Conservation (phyloP, 2,888 invertebrate genomes). For the Eumerus sabulonum region DNA sequence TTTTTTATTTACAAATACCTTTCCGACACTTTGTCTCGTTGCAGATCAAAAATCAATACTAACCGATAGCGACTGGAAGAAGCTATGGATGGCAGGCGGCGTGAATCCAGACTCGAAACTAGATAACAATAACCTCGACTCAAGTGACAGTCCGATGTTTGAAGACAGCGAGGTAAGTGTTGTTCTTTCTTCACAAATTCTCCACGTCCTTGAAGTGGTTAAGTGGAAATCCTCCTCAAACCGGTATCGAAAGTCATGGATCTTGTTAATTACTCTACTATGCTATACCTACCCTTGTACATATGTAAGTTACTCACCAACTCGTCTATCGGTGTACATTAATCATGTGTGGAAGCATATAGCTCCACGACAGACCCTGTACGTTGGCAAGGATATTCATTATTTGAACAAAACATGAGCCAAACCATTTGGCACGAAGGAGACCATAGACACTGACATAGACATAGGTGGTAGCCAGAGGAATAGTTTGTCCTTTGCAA, state of each 20-base stretch:
- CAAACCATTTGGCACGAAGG: slow-evolving; percentile 41
- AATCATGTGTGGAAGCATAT: neutral
- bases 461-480: slow-evolving; percentile 6
- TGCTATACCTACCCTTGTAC: too few relatives aligned
- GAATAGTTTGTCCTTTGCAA: slow-evolving; percentile 41
- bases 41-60: slow-evolving; percentile 79
- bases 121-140: slow-evolving; percentile 78
- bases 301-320: neutral
- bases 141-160: slow-evolving; percentile 79
- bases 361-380: neutral
- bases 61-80: slow-evolving; percentile 79
- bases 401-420: slow-evolving; percentile 46
- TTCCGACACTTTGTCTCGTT: slow-evolving; percentile 65
- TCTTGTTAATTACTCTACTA: slow-evolving; percentile 38
- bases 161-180: slow-evolving; percentile 79
- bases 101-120: slow-evolving; percentile 78
- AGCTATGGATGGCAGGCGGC: slow-evolving; percentile 79
- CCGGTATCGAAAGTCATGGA: slow-evolving; percentile 6
- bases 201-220: too few relatives aligned
- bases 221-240: too few relatives aligned
- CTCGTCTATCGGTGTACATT: neutral
- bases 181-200: too few relatives aligned
- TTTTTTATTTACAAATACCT: slow-evolving; percentile 28
- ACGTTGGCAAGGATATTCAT: slow-evolving; percentile 34
- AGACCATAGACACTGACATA: too few relatives aligned